Conservation (phyloP, 2,113 vertebrate genomes). For the Zosterops borbonicus region DNA sequence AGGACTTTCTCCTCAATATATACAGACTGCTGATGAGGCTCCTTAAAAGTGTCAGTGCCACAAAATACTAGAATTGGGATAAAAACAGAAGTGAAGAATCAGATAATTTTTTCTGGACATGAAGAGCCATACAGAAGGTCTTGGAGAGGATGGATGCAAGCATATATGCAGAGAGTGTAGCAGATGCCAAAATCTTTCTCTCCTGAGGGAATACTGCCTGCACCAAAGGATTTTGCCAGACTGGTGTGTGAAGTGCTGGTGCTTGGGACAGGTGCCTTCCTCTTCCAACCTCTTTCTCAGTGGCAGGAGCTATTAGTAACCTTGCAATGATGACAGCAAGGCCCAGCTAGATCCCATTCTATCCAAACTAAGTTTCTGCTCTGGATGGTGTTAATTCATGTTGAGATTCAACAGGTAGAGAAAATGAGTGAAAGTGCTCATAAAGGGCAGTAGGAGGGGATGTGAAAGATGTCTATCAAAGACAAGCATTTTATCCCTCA, state of each 20-base stretch:
- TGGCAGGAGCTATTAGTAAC: neutral
- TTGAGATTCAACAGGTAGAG: neutral
- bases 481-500: neutral
- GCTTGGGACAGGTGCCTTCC: neutral
- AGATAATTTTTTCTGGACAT: neutral
- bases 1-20: neutral
- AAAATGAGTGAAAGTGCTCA: neutral
- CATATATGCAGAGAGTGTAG: neutral
- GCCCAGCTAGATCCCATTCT: neutral
- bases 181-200: neutral
- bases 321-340: neutral
- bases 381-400: neutral
- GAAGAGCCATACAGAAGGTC: neutral
- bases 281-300: rapidly evolving
- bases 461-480: neutral
- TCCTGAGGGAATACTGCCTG: neutral
- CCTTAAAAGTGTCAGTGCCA: neutral
- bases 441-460: neutral
- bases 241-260: neutral
- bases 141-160: neutral
- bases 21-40: rapidly evolving
- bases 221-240: neutral
- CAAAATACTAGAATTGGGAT: neutral
- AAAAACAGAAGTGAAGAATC: neutral
- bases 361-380: neutral